Conservation (phyloP, 1,140 invertebrate genomes). For the Harlomillsia oculata region DNA sequence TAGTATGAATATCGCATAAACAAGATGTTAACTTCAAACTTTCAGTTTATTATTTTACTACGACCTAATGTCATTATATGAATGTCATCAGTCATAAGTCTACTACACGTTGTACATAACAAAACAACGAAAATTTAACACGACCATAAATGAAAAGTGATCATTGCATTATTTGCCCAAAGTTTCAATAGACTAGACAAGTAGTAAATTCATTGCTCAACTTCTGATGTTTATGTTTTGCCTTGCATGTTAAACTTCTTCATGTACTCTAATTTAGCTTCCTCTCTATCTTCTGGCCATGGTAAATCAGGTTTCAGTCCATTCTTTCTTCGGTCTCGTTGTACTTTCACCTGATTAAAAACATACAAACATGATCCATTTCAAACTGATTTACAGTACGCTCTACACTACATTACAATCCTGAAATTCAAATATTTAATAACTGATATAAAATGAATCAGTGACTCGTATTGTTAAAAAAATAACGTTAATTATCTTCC, state of each 20-base stretch:
- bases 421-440: too few relatives aligned
- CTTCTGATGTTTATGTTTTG: not conserved
- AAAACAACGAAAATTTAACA: not conserved
- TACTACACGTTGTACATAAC: not conserved
- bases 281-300: constrained; percentile 28
- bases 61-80: too few relatives aligned
- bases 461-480: not conserved
- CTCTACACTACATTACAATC: too few relatives aligned
- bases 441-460: too few relatives aligned
- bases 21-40: too few relatives aligned
- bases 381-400: not conserved
- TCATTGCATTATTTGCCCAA: not conserved
- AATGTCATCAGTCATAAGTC: not conserved
- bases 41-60: too few relatives aligned
- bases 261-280: constrained; percentile 27
- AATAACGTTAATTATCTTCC: not conserved
- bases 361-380: not conserved
- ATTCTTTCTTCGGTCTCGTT: constrained; percentile 2
- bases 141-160: not conserved
- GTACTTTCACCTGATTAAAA: constrained; percentile 9
- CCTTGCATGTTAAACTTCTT: constrained; percentile 4
- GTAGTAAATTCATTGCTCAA: not conserved
- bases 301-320: constrained; percentile 23
- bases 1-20: too few relatives aligned
- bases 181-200: not conserved